Conservation (phyloP, 2,113 vertebrate genomes). For the Aldabrachelys gigantea region DNA sequence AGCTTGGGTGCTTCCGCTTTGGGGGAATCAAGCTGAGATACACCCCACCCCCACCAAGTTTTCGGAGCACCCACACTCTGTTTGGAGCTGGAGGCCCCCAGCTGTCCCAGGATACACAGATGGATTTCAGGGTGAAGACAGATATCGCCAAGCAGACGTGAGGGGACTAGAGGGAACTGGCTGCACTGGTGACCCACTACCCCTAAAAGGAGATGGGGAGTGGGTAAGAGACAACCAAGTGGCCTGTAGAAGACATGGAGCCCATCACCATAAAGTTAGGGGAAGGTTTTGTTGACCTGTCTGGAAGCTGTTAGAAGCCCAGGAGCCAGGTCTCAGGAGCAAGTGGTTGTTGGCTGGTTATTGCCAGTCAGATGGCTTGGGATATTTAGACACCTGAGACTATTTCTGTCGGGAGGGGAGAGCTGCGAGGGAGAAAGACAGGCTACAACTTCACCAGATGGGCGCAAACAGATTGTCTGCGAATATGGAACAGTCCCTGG, state of each 20-base stretch:
- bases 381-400: conserved; percentile 29
- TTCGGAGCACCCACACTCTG: no score
- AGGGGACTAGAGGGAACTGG: background rate
- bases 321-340: background rate
- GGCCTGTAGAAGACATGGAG: background rate
- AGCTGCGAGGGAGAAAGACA: background rate
- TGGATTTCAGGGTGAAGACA: no score
- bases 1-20: no score
- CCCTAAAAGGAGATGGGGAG: background rate
- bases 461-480: conserved; percentile 28
- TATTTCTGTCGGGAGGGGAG: background rate
- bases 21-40: no score
- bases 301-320: background rate
- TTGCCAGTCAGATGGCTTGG: conserved; percentile 6
- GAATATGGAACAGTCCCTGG: conserved; percentile 18
- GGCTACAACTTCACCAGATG: conserved; percentile 7
- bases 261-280: background rate
- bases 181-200: background rate
- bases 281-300: background rate
- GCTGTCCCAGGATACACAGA: no score
- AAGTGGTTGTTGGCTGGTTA: background rate
- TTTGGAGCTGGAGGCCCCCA: no score
- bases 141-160: background rate
- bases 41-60: no score
- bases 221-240: background rate